Evolutionary conservation across 2,797 vertebrate species (phyloP).

Genomic region (Sebastiscus albofasciatus): DNA sequence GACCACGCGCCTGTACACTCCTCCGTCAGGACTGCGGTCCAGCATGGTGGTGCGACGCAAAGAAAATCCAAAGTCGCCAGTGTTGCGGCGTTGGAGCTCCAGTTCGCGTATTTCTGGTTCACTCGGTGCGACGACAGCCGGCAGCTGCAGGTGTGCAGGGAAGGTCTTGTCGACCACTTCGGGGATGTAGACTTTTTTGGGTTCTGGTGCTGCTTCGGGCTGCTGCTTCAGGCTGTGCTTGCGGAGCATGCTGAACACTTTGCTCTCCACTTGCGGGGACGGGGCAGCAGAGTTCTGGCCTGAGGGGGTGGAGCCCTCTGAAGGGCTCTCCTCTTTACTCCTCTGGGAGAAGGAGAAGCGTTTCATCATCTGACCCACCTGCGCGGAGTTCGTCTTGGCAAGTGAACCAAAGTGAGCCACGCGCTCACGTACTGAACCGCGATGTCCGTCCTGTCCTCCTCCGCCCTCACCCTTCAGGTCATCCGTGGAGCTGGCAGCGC

Average conservation of each 20-base stretch:
- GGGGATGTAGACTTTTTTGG: constrained; percentile 79
- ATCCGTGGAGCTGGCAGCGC: constrained; percentile 93
- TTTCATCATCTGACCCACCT: constrained; percentile 94
- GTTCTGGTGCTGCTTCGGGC: constrained; percentile 16
- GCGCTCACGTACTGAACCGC: constrained; percentile 91
- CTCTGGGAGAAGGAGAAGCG: constrained; percentile 96
- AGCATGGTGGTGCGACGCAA: constrained; percentile 95
- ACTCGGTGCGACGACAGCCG: constrained; percentile 85
- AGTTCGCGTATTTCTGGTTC: constrained; percentile 86
- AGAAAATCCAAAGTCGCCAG: constrained; percentile 96
- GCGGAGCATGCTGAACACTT: constrained; percentile 86
- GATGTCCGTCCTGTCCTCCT: constrained; percentile 83
- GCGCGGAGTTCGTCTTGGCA: constrained; percentile 94
- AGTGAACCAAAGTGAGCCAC: constrained; percentile 93
- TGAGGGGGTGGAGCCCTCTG: constrained; percentile 93
- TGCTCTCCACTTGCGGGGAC: constrained; percentile 92
- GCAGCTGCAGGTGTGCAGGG: constrained; percentile 86
- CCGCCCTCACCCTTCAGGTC: constrained; percentile 88
- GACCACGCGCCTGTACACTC: constrained; percentile 91
- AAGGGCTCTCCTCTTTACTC: constrained; percentile 94
- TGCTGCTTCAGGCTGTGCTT: constrained; percentile 77
- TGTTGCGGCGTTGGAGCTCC: constrained; percentile 93
- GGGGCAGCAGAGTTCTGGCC: constrained; percentile 92
- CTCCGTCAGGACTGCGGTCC: constrained; percentile 89
- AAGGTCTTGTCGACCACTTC: constrained; percentile 90